These are phyloP conservation scores for Synanthedon myopaeformis DNA, from an alignment of 2,888 invertebrate genomes.

Conservation along the genomic window DNA sequence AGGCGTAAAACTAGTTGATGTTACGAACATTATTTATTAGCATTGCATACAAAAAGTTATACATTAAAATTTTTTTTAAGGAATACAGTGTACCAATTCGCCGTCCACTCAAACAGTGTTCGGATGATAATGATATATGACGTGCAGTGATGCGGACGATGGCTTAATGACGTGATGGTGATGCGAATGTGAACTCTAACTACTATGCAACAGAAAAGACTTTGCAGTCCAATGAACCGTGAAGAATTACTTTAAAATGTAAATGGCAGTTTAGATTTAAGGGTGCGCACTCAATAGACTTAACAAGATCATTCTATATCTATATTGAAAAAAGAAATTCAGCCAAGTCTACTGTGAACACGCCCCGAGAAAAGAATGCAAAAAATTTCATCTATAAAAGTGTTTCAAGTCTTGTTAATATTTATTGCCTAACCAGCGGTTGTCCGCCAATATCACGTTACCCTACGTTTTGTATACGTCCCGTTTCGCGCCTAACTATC, in stretches of 20 bases:
- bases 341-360: neutral
- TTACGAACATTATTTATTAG: no score
- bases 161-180: conserved; percentile 31
- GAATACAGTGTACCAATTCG: conserved; percentile 41
- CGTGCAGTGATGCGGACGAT: conserved; percentile 65
- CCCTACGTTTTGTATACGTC: conserved; percentile 6
- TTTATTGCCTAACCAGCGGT: conserved; percentile 49
- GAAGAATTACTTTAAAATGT: neutral
- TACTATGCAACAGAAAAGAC: conserved; percentile 48
- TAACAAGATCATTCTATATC: neutral
- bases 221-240: conserved; percentile 36
- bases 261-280: conserved; percentile 56
- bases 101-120: conserved; percentile 60
- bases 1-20: no score
- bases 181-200: conserved; percentile 12
- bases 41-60: no score
- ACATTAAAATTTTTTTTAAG: no score
- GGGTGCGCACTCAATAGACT: neutral
- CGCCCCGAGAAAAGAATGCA: conserved; percentile 40
- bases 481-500: conserved; percentile 33
- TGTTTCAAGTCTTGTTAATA: conserved; percentile 57
- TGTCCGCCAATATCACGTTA: conserved; percentile 34
- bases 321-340: neutral
- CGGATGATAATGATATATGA: conserved; percentile 51
- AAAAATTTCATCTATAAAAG: conserved; percentile 55